Conservation (phyloP, 1,140 invertebrate genomes). For the Pemphigus obesinymphae region DNA sequence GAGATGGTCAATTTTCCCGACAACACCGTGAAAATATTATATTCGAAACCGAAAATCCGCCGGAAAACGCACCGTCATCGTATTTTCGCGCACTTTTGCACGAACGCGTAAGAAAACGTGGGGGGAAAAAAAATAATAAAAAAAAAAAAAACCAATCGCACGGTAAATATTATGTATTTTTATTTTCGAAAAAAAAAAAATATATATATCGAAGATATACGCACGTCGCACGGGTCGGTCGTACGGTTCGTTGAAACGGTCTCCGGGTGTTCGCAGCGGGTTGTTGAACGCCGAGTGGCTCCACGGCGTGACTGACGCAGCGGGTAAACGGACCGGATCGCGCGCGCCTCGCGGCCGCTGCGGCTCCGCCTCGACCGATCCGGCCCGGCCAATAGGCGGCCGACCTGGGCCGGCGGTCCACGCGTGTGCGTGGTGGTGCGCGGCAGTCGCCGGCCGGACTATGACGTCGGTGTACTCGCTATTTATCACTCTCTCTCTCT, state of each 20-base stretch:
- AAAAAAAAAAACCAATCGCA: background rate
- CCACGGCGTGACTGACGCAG: constrained; percentile 41
- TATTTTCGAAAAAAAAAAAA: too few species aligned
- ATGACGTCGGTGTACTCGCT: background rate
- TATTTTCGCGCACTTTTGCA: background rate
- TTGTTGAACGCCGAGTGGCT: constrained; percentile 38
- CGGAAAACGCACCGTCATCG: background rate
- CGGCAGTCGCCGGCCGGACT: background rate
- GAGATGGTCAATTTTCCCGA: too few species aligned
- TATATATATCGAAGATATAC: background rate
- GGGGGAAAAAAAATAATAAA: background rate
- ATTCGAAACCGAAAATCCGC: too few species aligned
- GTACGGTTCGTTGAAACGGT: background rate
- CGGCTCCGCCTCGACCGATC: background rate
- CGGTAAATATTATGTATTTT: background rate
- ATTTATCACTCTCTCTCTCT: background rate
- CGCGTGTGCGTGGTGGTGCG: background rate
- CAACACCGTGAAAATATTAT: too few species aligned
- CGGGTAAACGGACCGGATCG: constrained; percentile 17
- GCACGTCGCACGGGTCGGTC: background rate
- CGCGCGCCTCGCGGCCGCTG: background rate
- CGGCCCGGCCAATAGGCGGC: background rate
- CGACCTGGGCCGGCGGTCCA: constrained; percentile 6
- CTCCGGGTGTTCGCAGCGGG: constrained; percentile 28
- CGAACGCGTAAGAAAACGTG: background rate